These are phyloP conservation scores for Echinometra lucunter DNA, from an alignment of 53 echinoderm and acorn worm genomes.

Conservation along the genomic window DNA sequence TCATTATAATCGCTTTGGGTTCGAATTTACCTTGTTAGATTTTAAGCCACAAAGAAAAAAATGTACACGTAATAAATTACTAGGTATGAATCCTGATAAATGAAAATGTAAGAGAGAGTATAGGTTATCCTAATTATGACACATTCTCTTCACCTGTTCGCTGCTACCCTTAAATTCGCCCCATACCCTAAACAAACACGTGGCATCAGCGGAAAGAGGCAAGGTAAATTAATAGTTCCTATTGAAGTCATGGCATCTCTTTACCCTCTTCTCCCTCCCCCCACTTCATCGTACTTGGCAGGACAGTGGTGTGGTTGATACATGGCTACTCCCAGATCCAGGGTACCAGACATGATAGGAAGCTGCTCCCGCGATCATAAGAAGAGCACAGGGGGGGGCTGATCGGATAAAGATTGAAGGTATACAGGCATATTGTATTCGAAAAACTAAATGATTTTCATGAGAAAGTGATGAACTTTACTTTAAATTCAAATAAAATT, in stretches of 20 bases:
- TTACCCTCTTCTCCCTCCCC: neutral
- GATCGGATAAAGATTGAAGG: neutral
- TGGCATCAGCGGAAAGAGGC: conserved; percentile 14
- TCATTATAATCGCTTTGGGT: no score
- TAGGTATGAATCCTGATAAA: no score
- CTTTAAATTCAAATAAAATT: no score
- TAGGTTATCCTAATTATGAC: neutral
- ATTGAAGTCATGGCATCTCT: conserved; percentile 33
- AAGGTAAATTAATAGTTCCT: conserved; percentile 62
- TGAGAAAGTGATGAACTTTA: no score
- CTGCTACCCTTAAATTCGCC: neutral
- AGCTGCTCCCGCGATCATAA: neutral
- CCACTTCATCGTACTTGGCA: neutral
- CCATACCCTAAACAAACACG: conserved; percentile 26
- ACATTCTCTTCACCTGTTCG: neutral
- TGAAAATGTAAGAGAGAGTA: neutral
- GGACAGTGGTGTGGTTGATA: conserved; percentile 5
- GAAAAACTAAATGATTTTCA: no score
- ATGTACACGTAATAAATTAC: no score
- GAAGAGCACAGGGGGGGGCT: neutral
- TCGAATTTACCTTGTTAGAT: no score
- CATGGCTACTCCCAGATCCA: conserved; percentile 14
- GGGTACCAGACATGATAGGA: neutral
- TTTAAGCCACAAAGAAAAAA: no score
- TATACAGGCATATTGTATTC: no score